Percentiles rank a stretch among this genome's conserved stretches.
These are phyloP conservation scores for Microtus montanus DNA, from an alignment of 2,113 vertebrate genomes.

Conservation along the genomic window DNA sequence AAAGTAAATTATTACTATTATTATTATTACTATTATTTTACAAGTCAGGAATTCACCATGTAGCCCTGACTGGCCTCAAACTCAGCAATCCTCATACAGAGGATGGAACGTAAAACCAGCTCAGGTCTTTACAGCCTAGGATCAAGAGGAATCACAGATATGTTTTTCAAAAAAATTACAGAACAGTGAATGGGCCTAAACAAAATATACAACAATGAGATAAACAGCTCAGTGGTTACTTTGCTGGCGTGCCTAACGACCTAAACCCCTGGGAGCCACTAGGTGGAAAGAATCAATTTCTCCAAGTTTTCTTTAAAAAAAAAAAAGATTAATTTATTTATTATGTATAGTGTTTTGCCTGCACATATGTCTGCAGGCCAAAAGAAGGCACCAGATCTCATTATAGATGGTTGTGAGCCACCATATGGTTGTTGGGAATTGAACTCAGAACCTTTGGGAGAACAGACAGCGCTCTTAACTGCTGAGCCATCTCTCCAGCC, in stretches of 20 bases:
- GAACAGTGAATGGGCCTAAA: neutral
- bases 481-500: no score
- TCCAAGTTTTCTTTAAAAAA: neutral
- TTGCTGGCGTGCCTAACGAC: neutral
- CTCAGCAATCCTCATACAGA: neutral
- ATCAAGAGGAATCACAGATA: neutral
- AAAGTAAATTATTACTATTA: neutral
- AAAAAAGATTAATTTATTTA: no score
- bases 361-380: no score
- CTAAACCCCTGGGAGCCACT: neutral
- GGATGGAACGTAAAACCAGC: neutral
- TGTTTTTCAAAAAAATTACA: neutral
- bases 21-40: neutral
- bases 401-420: no score
- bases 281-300: neutral
- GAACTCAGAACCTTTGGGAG: no score
- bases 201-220: neutral
- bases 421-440: no score
- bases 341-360: no score
- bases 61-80: neutral
- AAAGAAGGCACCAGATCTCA: no score
- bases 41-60: neutral
- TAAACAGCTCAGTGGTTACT: neutral
- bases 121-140: slow-evolving; percentile 13
- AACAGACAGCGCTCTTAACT: no score